Percentiles rank a stretch among this genome's conserved stretches.
These are phyloP conservation scores for Hetaerina titia DNA, from an alignment of 2,888 invertebrate species.

Conservation along the genomic window DNA sequence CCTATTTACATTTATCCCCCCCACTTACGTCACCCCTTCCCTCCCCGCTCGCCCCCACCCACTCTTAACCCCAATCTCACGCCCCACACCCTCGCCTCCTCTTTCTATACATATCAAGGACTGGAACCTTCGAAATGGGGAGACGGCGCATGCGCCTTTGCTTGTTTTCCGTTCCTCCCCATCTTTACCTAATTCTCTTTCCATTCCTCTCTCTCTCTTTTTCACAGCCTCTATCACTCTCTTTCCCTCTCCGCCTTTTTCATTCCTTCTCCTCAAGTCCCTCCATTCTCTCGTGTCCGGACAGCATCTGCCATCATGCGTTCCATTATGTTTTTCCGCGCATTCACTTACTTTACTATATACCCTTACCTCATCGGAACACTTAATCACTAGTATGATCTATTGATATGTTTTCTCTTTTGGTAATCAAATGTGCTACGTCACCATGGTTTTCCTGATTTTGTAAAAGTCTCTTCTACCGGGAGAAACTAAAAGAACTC, in stretches of 20 bases:
- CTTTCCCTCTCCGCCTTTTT: background rate
- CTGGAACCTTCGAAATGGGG: slow-evolving; percentile 20
- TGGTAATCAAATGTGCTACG: too few species aligned
- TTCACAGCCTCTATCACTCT: background rate
- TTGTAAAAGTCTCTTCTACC: too few species aligned
- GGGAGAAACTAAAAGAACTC: too few species aligned
- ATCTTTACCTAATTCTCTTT: background rate
- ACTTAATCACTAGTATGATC: too few species aligned
- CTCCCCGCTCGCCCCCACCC: background rate
- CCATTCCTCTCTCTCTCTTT: background rate
- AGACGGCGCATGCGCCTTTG: background rate
- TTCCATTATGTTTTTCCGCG: background rate
- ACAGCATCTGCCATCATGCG: background rate
- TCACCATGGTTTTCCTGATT: too few species aligned
- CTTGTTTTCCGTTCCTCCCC: background rate
- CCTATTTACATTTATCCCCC: slow-evolving; percentile 61
- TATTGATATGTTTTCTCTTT: too few species aligned
- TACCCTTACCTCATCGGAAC: background rate
- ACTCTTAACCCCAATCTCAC: slow-evolving; percentile 55
- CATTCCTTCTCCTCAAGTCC: background rate
- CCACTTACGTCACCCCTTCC: background rate
- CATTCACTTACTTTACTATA: background rate
- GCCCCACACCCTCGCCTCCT: background rate
- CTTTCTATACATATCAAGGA: background rate
- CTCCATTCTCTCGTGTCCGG: background rate